Evolutionary conservation across 2,113 vertebrate species (phyloP).

Genomic region (Elgaria multicarinata): DNA sequence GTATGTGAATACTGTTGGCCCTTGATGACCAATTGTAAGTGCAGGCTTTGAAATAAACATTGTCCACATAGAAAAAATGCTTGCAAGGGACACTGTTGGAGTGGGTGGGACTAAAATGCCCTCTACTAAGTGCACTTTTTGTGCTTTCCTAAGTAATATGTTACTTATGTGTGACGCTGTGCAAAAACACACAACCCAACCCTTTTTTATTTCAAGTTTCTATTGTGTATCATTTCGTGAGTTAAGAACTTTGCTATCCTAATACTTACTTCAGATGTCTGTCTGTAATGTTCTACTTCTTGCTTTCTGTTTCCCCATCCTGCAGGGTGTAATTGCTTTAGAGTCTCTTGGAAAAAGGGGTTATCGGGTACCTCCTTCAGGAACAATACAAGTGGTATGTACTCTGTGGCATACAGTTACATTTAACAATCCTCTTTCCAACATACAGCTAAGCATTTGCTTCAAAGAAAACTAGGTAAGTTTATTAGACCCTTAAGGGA

Average conservation of each 20-base stretch:
- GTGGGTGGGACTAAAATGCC: neutral
- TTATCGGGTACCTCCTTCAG: slow-evolving; percentile 99
- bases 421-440: slow-evolving; percentile 70
- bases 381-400: slow-evolving; percentile 99
- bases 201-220: neutral
- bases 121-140: neutral
- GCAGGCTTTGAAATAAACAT: neutral
- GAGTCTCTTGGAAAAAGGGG: slow-evolving; percentile 98
- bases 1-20: neutral
- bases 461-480: slow-evolving; percentile 65
- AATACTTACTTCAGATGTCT: slow-evolving; percentile 39
- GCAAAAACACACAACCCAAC: no score
- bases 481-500: slow-evolving; percentile 22
- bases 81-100: neutral
- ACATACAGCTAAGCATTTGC: slow-evolving; percentile 69
- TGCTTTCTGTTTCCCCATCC: slow-evolving; percentile 1
- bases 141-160: neutral
- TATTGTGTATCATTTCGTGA: slow-evolving; percentile 13
- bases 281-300: slow-evolving; percentile 50
- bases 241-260: slow-evolving; percentile 40
- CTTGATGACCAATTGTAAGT: neutral
- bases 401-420: slow-evolving; percentile 70
- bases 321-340: slow-evolving; percentile 96
- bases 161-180: neutral
- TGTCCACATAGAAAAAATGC: neutral